phyloP scores from a whole-genome alignment of 1,140 invertebrate species.

The Potamilus streckersoni region DNA sequence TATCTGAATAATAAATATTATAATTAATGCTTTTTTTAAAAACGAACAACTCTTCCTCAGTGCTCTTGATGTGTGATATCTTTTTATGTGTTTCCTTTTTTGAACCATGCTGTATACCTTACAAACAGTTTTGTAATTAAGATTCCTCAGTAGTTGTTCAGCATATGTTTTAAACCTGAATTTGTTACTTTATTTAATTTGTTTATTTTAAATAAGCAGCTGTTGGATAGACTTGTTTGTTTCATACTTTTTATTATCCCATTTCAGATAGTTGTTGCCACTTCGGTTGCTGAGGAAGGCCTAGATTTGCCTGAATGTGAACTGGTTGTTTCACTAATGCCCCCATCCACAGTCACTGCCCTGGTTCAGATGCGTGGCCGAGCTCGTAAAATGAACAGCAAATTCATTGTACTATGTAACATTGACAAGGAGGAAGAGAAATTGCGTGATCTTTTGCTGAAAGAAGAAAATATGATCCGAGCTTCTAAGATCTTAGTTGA shows the following conservation, averaged over 20 bases:
- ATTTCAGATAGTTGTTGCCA: slow-evolving; percentile 56
- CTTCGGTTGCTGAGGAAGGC: slow-evolving; percentile 64
- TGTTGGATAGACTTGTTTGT: too few species aligned
- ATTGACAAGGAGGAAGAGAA: slow-evolving; percentile 46
- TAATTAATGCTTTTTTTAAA: too few species aligned
- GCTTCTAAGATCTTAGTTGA: slow-evolving; percentile 35
- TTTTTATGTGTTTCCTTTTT: too few species aligned
- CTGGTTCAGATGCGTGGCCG: slow-evolving; percentile 63
- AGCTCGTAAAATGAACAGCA: slow-evolving; percentile 55
- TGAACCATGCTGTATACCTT: too few species aligned
- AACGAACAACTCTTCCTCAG: too few species aligned
- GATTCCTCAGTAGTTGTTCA: too few species aligned
- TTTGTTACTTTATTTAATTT: too few species aligned
- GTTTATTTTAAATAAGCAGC: too few species aligned
- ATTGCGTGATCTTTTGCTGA: slow-evolving; percentile 43
- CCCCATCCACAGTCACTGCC: slow-evolving; percentile 56
- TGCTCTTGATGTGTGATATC: too few species aligned
- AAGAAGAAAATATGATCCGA: slow-evolving; percentile 56
- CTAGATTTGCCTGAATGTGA: slow-evolving; percentile 62
- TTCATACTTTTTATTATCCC: background rate
- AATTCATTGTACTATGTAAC: slow-evolving; percentile 60
- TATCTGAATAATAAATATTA: too few species aligned
- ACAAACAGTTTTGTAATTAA: too few species aligned
- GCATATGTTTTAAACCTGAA: too few species aligned
- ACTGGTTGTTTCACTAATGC: slow-evolving; percentile 61